phyloP scores from a whole-genome alignment of 2,888 invertebrate species.

The Noctuana brunneofusca region DNA sequence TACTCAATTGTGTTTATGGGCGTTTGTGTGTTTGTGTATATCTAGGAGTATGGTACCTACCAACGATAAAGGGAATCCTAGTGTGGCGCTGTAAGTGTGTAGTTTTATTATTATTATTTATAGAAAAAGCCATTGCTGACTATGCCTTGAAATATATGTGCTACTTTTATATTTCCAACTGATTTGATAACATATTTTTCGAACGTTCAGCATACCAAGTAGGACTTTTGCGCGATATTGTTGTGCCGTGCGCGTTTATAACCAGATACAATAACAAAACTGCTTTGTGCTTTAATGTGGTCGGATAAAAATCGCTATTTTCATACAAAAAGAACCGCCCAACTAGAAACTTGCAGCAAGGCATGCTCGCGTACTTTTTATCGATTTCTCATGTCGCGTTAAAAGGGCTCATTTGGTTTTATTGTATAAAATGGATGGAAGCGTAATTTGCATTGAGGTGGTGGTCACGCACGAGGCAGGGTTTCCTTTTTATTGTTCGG shows the following conservation, averaged over 20 bases:
- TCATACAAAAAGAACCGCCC: slow-evolving; percentile 32
- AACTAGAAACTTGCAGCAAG: slow-evolving; percentile 34
- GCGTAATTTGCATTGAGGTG: slow-evolving; percentile 79
- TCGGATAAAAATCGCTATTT: slow-evolving; percentile 31
- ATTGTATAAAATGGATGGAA: slow-evolving; percentile 79
- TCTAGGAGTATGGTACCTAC: too few species aligned
- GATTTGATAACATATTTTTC: background rate
- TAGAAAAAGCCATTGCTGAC: too few species aligned
- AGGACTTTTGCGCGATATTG: slow-evolving; percentile 14
- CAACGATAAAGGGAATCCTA: too few species aligned
- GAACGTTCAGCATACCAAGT: background rate
- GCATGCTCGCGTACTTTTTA: slow-evolving; percentile 59
- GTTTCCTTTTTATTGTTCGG: slow-evolving; percentile 71
- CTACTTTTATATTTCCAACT: too few species aligned
- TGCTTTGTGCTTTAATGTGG: slow-evolving; percentile 20
- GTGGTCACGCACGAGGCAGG: slow-evolving; percentile 74
- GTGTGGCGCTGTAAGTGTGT: too few species aligned
- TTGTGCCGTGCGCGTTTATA: slow-evolving; percentile 21
- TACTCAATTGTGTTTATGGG: too few species aligned
- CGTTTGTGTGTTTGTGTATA: too few species aligned
- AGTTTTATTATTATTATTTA: too few species aligned
- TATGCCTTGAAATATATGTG: too few species aligned
- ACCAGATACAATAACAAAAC: slow-evolving; percentile 26
- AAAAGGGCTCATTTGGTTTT: slow-evolving; percentile 81
- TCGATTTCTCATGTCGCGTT: slow-evolving; percentile 78